Percentiles rank a stretch among this genome's conserved stretches.
These are phyloP conservation scores for Hirtodrosophila trivittata DNA, from an alignment of 2,888 invertebrate species.

Conservation along the genomic window DNA sequence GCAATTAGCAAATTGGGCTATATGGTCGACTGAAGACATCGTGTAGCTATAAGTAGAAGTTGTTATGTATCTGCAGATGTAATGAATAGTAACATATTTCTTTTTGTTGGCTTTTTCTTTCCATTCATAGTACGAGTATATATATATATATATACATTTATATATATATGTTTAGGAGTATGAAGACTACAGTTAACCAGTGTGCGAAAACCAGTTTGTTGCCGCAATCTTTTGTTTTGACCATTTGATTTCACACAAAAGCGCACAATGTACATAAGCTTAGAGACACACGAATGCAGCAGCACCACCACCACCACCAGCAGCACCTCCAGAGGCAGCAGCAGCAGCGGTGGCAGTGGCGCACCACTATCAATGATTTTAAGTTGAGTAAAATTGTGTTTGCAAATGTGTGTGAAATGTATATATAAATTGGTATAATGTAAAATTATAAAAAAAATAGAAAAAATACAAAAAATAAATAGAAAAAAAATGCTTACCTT, in stretches of 20 bases:
- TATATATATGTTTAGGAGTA: conserved; percentile 9
- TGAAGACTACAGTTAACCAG: conserved; percentile 41
- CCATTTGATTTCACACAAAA: conserved; percentile 57
- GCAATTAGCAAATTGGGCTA: no score
- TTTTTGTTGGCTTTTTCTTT: conserved; percentile 1
- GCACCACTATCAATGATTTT: conserved; percentile 31
- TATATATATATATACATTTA: conserved; percentile 25
- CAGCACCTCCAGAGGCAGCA: not conserved
- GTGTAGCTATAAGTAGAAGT: not conserved
- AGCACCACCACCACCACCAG: no score
- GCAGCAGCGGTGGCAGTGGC: not conserved
- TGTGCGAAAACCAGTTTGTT: conserved; percentile 68
- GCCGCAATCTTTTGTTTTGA: conserved; percentile 67
- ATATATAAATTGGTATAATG: conserved; percentile 1
- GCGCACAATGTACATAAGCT: conserved; percentile 34
- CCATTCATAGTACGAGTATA: conserved; percentile 13
- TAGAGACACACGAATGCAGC: conserved; percentile 5
- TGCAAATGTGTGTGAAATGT: conserved; percentile 22
- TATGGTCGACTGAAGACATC: not conserved
- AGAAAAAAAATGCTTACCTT: conserved; percentile 76
- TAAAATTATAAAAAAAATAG: conserved; percentile 1
- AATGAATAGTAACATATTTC: conserved; percentile 16
- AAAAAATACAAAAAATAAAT: conserved; percentile 14
- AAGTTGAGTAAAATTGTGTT: conserved; percentile 20
- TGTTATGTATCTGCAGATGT: conserved; percentile 23